phyloP scores from a whole-genome alignment of 2,888 invertebrate species.

The Cephus runcator region DNA sequence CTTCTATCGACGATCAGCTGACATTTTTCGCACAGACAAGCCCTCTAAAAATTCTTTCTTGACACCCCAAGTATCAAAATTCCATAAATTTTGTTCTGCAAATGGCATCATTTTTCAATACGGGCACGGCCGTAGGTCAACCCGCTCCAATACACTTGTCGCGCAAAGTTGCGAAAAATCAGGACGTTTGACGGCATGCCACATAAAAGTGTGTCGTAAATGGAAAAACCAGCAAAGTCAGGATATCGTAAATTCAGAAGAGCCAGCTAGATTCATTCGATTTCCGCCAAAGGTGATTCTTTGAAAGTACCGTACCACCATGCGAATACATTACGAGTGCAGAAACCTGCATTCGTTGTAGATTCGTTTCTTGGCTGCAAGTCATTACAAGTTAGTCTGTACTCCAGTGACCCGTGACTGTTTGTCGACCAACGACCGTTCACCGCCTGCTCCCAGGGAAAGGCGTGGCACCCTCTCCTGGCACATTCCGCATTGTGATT shows the following conservation, averaged over 20 bases:
- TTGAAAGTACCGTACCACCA: constrained; percentile 4
- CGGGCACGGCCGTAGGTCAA: background rate
- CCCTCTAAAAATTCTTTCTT: background rate
- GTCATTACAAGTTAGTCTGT: constrained; percentile 47
- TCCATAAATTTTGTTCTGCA: background rate
- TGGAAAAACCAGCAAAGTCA: background rate
- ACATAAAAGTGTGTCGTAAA: background rate
- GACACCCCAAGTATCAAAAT: background rate
- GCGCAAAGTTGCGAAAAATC: no score
- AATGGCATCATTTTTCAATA: background rate
- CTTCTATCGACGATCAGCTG: background rate
- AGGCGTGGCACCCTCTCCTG: constrained; percentile 56
- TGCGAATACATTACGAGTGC: constrained; percentile 38
- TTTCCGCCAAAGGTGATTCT: background rate
- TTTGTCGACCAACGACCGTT: constrained; percentile 54
- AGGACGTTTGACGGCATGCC: background rate
- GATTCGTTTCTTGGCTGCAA: constrained; percentile 36
- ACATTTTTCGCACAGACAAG: background rate
- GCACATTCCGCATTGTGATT: constrained; percentile 50
- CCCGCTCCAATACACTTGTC: no score
- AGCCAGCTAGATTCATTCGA: background rate
- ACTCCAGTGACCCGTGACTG: constrained; percentile 63
- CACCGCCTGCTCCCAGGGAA: constrained; percentile 54
- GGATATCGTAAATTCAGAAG: background rate
- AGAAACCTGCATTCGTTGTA: constrained; percentile 34